Conservation (phyloP, 2,888 invertebrate genomes). For the Nasonia oneida region DNA sequence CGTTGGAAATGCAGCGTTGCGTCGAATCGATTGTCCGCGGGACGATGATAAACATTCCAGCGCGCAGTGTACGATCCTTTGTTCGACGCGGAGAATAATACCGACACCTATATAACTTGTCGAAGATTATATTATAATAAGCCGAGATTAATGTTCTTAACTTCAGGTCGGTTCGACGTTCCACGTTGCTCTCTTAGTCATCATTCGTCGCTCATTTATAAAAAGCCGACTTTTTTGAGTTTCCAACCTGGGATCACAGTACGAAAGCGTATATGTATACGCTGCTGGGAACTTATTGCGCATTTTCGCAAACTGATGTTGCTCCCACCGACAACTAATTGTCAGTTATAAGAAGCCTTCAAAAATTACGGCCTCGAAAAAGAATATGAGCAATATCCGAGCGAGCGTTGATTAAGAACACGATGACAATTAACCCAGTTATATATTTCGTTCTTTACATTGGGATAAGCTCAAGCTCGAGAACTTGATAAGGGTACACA, state of each 20-base stretch:
- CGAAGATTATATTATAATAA: conserved; percentile 36
- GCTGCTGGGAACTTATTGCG: no score
- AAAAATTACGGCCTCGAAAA: neutral
- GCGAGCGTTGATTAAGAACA: neutral
- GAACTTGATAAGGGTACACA: conserved; percentile 18
- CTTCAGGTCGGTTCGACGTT: neutral
- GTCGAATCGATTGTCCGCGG: conserved; percentile 17
- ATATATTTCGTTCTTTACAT: neutral
- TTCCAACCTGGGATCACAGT: neutral
- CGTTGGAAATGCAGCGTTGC: neutral
- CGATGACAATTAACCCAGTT: neutral
- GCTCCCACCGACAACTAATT: no score
- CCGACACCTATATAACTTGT: neutral
- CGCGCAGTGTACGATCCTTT: conserved; percentile 20
- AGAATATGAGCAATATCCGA: neutral
- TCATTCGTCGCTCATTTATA: neutral
- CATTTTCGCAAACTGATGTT: neutral
- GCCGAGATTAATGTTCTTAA: conserved; percentile 27
- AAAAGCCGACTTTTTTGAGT: neutral
- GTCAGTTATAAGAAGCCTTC: no score
- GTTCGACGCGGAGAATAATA: conserved; percentile 35
- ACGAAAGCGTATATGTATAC: neutral
- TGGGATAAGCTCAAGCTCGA: neutral
- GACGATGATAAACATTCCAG: conserved; percentile 29
- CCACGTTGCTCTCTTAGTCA: neutral